phyloP scores from a whole-genome alignment of 2,797 vertebrate species.

The Spinibarbus caldwelli region DNA sequence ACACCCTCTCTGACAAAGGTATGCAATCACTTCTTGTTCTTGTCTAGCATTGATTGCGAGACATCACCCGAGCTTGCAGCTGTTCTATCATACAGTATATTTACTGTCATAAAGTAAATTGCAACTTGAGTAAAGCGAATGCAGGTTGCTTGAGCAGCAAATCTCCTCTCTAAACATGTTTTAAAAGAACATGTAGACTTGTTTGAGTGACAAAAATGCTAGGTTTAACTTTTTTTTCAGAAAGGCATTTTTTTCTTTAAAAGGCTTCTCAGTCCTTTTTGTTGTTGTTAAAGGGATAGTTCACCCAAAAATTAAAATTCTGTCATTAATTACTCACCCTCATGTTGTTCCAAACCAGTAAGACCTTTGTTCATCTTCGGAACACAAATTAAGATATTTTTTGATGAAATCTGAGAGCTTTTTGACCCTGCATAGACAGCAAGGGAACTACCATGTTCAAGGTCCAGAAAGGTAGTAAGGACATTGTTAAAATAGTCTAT shows the following conservation, averaged over 20 bases:
- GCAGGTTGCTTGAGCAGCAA: slow-evolving; percentile 15
- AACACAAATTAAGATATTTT: not conserved
- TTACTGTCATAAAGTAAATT: slow-evolving; percentile 31
- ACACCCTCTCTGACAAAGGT: slow-evolving; percentile 46
- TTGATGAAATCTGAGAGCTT: not conserved
- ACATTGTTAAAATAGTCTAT: not conserved
- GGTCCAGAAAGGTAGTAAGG: not conserved
- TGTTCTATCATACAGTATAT: slow-evolving; percentile 43
- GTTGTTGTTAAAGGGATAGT: not conserved
- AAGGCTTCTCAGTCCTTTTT: not conserved
- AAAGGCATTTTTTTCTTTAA: not conserved
- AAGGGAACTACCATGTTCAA: not conserved
- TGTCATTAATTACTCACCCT: no score
- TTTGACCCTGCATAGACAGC: not conserved
- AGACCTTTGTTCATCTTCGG: not conserved
- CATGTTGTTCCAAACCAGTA: no score
- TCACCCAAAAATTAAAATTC: not conserved
- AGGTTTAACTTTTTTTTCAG: not conserved
- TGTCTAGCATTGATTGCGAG: slow-evolving; percentile 51
- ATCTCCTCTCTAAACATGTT: not conserved
- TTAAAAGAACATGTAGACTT: not conserved
- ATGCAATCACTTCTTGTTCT: slow-evolving; percentile 45
- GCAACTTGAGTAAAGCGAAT: slow-evolving; percentile 23
- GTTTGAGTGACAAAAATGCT: slow-evolving; percentile 3
- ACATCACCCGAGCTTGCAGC: slow-evolving; percentile 22